Base-by-base conservation (phyloP, 2,888 invertebrate species). In the Xylota sylvarum region DNA sequence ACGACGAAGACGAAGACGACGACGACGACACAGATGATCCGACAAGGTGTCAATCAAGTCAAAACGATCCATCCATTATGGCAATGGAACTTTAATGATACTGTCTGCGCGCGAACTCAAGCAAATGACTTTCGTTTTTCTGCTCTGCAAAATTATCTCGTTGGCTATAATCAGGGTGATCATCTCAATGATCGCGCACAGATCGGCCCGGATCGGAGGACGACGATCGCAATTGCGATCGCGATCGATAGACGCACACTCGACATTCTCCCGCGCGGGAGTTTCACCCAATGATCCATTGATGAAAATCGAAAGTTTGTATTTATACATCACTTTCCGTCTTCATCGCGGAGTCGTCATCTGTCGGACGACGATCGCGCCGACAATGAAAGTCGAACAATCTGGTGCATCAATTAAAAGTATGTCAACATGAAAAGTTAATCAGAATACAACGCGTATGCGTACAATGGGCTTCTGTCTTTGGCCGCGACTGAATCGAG, bases 371-470 rank as follows among this genome's bases (percentile, higher is more conserved):
- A 46, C 70, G 64, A 50, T 40, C 3, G 40, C 60, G 30, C 78
- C 86, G 86, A 82, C 86, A 86, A 86, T 82, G 86, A 86, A 86
- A 86, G 82, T 82, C 86, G 55, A 82, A 86, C 86, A 82, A 86
- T 86, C 86, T 81, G 86, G 86, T 86, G 86, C 82, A 86, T 86
- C 86, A 86, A 86, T 86, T 86, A 86, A 86, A 86, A 86, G 86
- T 86, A 86, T 86, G 86, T 86, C 86, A 86, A 86, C 86, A 82
- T 82, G 86, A 82, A 78, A 56, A 86, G 82, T 81, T 82, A 78
- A 86, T 82, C 86, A 86, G 77, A 86, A 86, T 86, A 77, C 40
- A 58, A 50, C 70, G 64, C 80, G 30, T 52, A 52, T 55, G n/a
- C 48, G 17, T 27, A 84, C 74, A 85, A 80, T 76, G 32, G 70